phyloP scores from a whole-genome alignment of 2,113 vertebrate genomes.

The Gadus macrocephalus region DNA sequence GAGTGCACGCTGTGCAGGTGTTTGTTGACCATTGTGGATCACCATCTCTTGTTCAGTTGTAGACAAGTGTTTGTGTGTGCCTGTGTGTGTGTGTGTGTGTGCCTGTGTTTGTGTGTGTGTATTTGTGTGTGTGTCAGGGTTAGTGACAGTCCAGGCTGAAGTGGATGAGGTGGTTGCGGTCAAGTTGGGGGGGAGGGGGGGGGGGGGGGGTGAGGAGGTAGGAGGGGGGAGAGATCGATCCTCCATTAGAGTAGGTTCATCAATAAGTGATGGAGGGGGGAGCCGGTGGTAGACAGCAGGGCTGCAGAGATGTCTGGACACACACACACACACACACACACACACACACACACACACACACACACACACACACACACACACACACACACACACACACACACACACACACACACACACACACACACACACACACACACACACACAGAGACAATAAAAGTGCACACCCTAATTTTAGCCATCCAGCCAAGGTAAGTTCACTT shows the following conservation, averaged over 20 bases:
- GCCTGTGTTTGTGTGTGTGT: too few relatives aligned
- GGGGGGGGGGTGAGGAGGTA: conserved; percentile 40
- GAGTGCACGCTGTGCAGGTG: too few relatives aligned
- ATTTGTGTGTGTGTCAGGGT: neutral
- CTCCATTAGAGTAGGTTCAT: conserved; percentile 63
- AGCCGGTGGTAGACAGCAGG: conserved; percentile 48
- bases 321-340: conserved; percentile 7
- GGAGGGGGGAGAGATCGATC: conserved; percentile 55
- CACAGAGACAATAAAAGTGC: neutral
- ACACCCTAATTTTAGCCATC: conserved; percentile 9
- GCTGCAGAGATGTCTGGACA: conserved; percentile 51
- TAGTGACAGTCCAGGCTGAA: conserved; percentile 13
- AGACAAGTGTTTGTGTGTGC: too few relatives aligned
- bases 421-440: conserved; percentile 16
- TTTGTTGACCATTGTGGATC: too few relatives aligned
- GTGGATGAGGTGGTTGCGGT: conserved; percentile 22
- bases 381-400: conserved; percentile 15
- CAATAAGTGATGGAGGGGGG: conserved; percentile 68
- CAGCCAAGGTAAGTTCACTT: conserved; percentile 10
- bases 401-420: conserved; percentile 15
- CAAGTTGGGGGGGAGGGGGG: conserved; percentile 37
- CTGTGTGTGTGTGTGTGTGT: too few relatives aligned
- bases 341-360: neutral
- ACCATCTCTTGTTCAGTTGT: too few relatives aligned
- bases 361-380: conserved; percentile 14